Evolutionary conservation across 2,113 vertebrate genomes (phyloP).

Genomic region (Phoxinus phoxinus): DNA sequence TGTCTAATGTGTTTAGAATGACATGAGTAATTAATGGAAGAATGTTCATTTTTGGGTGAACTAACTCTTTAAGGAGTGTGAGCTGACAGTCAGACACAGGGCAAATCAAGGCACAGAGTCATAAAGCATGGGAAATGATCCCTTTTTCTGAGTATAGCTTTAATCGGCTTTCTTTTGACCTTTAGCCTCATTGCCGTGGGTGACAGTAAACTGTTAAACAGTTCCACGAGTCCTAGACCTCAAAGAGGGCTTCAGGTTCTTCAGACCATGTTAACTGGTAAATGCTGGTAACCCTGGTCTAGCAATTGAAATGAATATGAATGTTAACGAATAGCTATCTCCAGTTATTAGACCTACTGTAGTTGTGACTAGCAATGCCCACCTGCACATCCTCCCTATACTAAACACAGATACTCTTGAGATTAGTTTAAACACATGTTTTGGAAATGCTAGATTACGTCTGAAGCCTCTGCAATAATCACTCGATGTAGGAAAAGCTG

Average conservation of each 20-base stretch:
- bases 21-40: too few relatives aligned
- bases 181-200: slow-evolving; percentile 56
- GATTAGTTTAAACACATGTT: slow-evolving; percentile 32
- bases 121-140: slow-evolving; percentile 55
- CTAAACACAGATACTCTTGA: not conserved
- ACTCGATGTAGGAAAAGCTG: slow-evolving; percentile 36
- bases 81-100: not conserved
- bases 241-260: slow-evolving; percentile 27
- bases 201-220: slow-evolving; percentile 60
- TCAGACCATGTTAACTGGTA: not conserved
- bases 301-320: not conserved
- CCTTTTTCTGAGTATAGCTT: slow-evolving; percentile 60
- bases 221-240: slow-evolving; percentile 57
- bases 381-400: not conserved
- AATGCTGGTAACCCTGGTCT: not conserved
- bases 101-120: slow-evolving; percentile 10
- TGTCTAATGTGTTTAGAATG: too few relatives aligned
- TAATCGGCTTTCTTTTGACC: slow-evolving; percentile 70
- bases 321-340: not conserved
- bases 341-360: not conserved
- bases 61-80: not conserved
- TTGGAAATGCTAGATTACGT: slow-evolving; percentile 49
- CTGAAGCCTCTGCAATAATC: slow-evolving; percentile 39
- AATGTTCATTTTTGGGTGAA: too few relatives aligned
- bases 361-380: not conserved